phyloP scores from a whole-genome alignment of 2,888 invertebrate genomes.

The Choreutis nemorana region DNA sequence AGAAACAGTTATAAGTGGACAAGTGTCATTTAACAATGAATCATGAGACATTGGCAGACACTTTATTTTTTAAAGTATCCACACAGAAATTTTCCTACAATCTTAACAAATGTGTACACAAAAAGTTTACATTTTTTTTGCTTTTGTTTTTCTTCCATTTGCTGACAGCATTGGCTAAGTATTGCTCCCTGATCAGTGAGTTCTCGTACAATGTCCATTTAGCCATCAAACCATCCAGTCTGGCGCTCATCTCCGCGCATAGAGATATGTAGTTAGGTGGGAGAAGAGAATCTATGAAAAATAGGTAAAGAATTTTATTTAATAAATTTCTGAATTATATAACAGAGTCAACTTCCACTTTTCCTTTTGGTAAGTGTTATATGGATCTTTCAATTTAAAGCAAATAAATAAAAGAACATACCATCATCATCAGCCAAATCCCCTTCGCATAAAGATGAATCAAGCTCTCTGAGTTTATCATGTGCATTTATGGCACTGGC shows the following conservation, averaged over 20 bases:
- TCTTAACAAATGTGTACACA: neutral
- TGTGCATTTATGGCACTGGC: constrained; percentile 49
- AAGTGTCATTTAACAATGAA: too few species aligned
- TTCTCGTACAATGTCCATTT: constrained; percentile 56
- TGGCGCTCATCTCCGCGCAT: constrained; percentile 49
- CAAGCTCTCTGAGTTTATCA: constrained; percentile 40
- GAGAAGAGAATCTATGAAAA: constrained; percentile 36
- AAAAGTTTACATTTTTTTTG: constrained; percentile 37
- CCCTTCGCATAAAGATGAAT: constrained; percentile 46
- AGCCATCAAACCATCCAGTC: constrained; percentile 43
- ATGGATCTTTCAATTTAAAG: neutral
- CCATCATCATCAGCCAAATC: constrained; percentile 50
- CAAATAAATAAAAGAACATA: constrained; percentile 9
- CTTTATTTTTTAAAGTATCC: too few species aligned
- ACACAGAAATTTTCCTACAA: neutral
- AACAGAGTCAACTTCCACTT: neutral
- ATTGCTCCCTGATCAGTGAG: constrained; percentile 45
- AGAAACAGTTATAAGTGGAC: too few species aligned
- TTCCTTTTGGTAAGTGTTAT: neutral
- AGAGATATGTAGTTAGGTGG: constrained; percentile 46
- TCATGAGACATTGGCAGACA: too few species aligned
- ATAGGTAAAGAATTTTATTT: constrained; percentile 8
- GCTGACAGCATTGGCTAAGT: constrained; percentile 29
- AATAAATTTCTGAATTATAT: neutral
- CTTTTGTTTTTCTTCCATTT: constrained; percentile 41